A percentile compares a stretch with the other conserved stretches of the same genome.
Conservation (phyloP, 2,888 invertebrate genomes). For the Nineta flava region DNA sequence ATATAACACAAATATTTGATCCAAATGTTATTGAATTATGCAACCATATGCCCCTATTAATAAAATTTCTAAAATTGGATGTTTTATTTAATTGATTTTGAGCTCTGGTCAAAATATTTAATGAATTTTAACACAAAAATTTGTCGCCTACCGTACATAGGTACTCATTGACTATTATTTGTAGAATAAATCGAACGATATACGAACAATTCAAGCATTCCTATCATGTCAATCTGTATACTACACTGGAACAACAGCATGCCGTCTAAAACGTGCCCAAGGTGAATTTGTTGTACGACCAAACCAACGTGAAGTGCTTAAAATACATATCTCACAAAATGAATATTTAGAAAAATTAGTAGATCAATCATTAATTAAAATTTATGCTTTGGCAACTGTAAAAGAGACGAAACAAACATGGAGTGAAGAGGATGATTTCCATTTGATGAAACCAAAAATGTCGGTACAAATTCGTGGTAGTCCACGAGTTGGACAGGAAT, state of each 20-base stretch:
- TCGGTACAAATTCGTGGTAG: constrained; percentile 42
- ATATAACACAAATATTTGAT: neutral
- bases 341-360: constrained; percentile 55
- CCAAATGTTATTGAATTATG: neutral
- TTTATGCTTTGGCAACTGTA: constrained; percentile 55
- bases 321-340: constrained; percentile 42
- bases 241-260: constrained; percentile 50
- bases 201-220: constrained; percentile 43
- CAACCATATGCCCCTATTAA: neutral
- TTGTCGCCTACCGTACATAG: neutral
- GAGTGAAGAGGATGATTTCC: constrained; percentile 58
- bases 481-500: constrained; percentile 36
- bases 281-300: constrained; percentile 44
- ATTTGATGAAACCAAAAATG: constrained; percentile 48
- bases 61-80: neutral
- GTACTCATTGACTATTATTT: constrained; percentile 4
- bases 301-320: constrained; percentile 43
- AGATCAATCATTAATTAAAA: constrained; percentile 53
- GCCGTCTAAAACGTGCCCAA: constrained; percentile 42
- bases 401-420: constrained; percentile 57
- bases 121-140: neutral
- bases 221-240: constrained; percentile 47
- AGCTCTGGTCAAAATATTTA: neutral
- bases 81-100: neutral
- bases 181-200: constrained; percentile 44